These are phyloP conservation scores for Zenarchopterus dispar DNA, from an alignment of 2,797 vertebrate genomes.

Conservation along the genomic window DNA sequence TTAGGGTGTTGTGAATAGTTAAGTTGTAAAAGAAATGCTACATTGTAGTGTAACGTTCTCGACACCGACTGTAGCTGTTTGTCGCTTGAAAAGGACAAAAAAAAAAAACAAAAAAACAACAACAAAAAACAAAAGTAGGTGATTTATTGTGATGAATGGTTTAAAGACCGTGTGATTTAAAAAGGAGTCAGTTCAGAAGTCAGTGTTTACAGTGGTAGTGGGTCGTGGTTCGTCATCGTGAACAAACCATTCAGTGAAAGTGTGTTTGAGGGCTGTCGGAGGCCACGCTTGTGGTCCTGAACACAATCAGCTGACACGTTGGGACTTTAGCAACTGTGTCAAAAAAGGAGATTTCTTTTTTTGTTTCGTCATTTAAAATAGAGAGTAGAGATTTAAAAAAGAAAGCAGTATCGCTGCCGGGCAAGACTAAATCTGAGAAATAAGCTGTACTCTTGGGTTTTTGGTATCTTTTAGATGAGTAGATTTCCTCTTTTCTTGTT, in stretches of 20 bases:
- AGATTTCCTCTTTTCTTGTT: slow-evolving; percentile 66
- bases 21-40: slow-evolving; percentile 66
- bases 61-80: slow-evolving; percentile 35
- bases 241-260: slow-evolving; percentile 21
- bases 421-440: slow-evolving; percentile 56
- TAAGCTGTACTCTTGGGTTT: slow-evolving; percentile 55
- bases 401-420: slow-evolving; percentile 53
- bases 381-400: slow-evolving; percentile 45
- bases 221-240: slow-evolving; percentile 19
- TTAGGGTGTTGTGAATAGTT: slow-evolving; percentile 79
- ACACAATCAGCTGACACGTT: slow-evolving; percentile 69
- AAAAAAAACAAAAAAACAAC: slow-evolving; percentile 16
- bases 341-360: slow-evolving; percentile 7
- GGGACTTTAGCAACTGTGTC: slow-evolving; percentile 58
- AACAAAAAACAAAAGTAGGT: slow-evolving; percentile 27
- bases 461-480: slow-evolving; percentile 73
- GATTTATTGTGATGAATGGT: slow-evolving; percentile 40
- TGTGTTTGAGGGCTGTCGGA: slow-evolving; percentile 34
- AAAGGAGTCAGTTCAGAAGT: slow-evolving; percentile 51
- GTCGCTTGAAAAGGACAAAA: slow-evolving; percentile 35
- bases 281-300: slow-evolving; percentile 36
- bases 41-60: slow-evolving; percentile 41
- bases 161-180: slow-evolving; percentile 26
- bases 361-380: slow-evolving; percentile 36
- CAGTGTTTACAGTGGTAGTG: slow-evolving; percentile 76